Base-by-base conservation (phyloP, 2,888 invertebrate species). In the Ecdyonurus torrentis region DNA sequence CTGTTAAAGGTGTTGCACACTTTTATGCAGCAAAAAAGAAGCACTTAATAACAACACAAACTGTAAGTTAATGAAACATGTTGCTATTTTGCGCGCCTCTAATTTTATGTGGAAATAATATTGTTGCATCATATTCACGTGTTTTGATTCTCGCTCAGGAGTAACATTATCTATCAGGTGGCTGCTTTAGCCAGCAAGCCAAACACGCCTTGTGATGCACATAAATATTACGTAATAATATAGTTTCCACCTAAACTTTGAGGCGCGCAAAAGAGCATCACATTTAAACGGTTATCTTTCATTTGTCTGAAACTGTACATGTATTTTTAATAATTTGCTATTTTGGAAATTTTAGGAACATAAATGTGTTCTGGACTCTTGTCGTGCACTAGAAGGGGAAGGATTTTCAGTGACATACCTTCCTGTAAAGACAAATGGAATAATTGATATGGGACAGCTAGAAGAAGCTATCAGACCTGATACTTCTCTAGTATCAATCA, bases 341-440 rank as follows among this genome's bases (percentile, higher is more conserved):
- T n/a, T n/a, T n/a, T n/a, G 10, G 25, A 60, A 25, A 20, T 55
- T 55, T 18, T 72, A 94, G 93, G 98, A 99, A 76, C 99, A 99
- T 77, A 99, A 99, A 77, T 99, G 99, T 78, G 98, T 99, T 18
- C 76, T 99, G 69, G 99, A 99, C 78, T 98, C 98, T 0, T 98
- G 99, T 71, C 84, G 99, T 68, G 89, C 88, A 18, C 76, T 99
- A 66, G 95, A 99, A 79, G 86, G 85, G 18, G 97, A 98, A 78
- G 98, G 96, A 3, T 98, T 93, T 73, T 84, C 85, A 70, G 85
- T 99, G 0, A 98, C 98, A 2, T 99, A 99, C 76, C 77, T 99
- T 63, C 95, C 98, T 20, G 99, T 99, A 0, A 78, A 85, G 69
- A 94, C 92, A 78, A 68, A 68, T 18, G 91, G 91, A 15, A 81